A percentile compares a stretch with the other conserved stretches of the same genome.
Evolutionary conservation across 1,140 invertebrate species (phyloP).

Genomic region (Drosophila rhopaloa): DNA sequence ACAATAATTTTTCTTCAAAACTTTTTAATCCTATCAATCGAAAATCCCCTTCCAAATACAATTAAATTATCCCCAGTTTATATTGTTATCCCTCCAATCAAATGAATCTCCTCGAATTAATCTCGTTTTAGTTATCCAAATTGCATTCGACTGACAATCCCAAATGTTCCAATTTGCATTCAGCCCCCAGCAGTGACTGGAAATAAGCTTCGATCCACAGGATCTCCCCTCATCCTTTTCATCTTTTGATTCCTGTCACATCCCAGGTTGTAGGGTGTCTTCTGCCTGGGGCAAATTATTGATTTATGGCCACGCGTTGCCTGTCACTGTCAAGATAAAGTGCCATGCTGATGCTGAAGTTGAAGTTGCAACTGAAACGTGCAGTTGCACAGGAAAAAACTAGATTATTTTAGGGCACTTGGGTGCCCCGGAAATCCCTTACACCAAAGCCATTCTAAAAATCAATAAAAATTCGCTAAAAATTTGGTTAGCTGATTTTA

Average conservation of each 20-base stretch:
- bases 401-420: neutral
- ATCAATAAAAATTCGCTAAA: neutral
- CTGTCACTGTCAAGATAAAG: slow-evolving; percentile 66
- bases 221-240: slow-evolving; percentile 1
- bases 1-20: too few relatives aligned
- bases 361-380: slow-evolving; percentile 38
- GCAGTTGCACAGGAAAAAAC: slow-evolving; percentile 13
- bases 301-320: slow-evolving; percentile 70
- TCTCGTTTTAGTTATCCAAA: slow-evolving; percentile 6
- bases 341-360: slow-evolving; percentile 19
- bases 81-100: neutral
- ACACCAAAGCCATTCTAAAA: neutral
- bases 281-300: slow-evolving; percentile 57
- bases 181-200: slow-evolving; percentile 20
- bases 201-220: slow-evolving; percentile 23
- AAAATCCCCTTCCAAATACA: neutral
- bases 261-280: slow-evolving; percentile 36
- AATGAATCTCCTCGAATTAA: slow-evolving; percentile 2
- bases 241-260: slow-evolving; percentile 47
- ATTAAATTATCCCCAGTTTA: slow-evolving; percentile 13
- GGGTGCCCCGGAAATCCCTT: neutral
- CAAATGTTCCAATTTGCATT: slow-evolving; percentile 37
- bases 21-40: too few relatives aligned
- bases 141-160: slow-evolving; percentile 22
- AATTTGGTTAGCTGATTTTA: neutral